A percentile compares a stretch with the other conserved stretches of the same genome.
Conservation (phyloP, 2,113 vertebrate species). For the Cyphomyrus discorhynchus region DNA sequence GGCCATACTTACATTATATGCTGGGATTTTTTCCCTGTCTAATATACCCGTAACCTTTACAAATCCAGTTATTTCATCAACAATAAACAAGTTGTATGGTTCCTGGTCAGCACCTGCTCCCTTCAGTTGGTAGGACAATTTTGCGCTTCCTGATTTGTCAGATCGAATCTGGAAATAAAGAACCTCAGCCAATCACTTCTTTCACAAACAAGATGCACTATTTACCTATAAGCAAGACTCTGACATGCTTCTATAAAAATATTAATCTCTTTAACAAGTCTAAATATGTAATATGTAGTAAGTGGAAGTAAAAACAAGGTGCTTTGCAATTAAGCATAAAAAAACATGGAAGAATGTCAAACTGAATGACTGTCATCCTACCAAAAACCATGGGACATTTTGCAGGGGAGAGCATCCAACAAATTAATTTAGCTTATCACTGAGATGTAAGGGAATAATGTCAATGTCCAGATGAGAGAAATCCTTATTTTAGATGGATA, state of each 20-base stretch:
- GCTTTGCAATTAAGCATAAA: not conserved
- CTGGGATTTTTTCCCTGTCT: constrained; percentile 48
- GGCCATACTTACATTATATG: constrained; percentile 51
- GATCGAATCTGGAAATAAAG: constrained; percentile 55
- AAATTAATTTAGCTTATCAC: not conserved
- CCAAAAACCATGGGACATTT: not conserved
- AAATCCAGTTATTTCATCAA: constrained; percentile 46
- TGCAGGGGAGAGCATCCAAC: not conserved
- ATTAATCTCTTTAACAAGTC: not conserved
- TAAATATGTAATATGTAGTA: not conserved
- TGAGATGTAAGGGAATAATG: not conserved
- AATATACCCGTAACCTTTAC: constrained; percentile 41
- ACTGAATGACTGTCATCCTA: not conserved
- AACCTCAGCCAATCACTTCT: not conserved
- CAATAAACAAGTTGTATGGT: constrained; percentile 50
- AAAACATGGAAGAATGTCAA: not conserved
- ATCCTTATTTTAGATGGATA: not conserved
- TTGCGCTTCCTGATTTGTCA: constrained; percentile 30
- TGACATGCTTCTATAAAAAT: not conserved
- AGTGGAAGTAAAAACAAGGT: not conserved
- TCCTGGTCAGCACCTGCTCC: constrained; percentile 50
- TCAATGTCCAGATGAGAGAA: not conserved
- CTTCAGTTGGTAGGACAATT: constrained; percentile 47
- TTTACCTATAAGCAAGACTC: not conserved
- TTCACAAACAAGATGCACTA: not conserved